These are phyloP conservation scores for Hartigia nigra DNA, from an alignment of 2,888 invertebrate species.

Conservation along the genomic window DNA sequence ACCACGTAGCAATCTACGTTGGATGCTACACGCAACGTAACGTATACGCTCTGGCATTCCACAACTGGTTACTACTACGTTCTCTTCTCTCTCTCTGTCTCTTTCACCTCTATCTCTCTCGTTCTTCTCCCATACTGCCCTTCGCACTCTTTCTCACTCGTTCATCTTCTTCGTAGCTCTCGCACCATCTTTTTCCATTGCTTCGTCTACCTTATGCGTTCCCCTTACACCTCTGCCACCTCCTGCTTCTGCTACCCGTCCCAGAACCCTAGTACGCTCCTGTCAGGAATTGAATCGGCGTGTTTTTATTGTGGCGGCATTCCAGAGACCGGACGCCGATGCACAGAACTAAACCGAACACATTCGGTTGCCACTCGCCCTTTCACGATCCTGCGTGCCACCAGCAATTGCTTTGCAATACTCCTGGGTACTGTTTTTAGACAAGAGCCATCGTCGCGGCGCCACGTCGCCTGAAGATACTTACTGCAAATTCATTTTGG, in stretches of 20 bases:
- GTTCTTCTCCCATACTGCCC: constrained; percentile 9
- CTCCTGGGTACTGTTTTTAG: background rate
- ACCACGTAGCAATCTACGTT: background rate
- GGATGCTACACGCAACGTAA: background rate
- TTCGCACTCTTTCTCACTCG: background rate
- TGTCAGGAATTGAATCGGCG: constrained; percentile 34
- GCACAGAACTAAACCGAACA: constrained; percentile 12
- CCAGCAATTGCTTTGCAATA: background rate
- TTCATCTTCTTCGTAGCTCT: background rate
- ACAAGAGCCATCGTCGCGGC: background rate
- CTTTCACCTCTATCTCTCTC: constrained; percentile 21
- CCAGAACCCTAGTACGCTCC: constrained; percentile 20
- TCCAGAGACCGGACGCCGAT: constrained; percentile 49
- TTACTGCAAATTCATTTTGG: background rate
- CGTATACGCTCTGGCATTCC: constrained; percentile 34
- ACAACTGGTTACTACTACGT: constrained; percentile 40
- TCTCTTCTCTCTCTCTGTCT: constrained; percentile 20
- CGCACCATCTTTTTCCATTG: constrained; percentile 4
- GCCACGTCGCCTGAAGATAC: background rate
- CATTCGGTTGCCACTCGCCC: constrained; percentile 10
- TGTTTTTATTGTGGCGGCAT: constrained; percentile 50
- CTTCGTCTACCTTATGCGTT: constrained; percentile 8
- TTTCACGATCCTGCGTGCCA: background rate
- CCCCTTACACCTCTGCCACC: background rate
- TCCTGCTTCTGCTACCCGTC: background rate